Evolutionary conservation across 2,888 invertebrate genomes (phyloP), one percentile per base, ranked within the genome.

Genomic region (Sesamia inferens): DNA sequence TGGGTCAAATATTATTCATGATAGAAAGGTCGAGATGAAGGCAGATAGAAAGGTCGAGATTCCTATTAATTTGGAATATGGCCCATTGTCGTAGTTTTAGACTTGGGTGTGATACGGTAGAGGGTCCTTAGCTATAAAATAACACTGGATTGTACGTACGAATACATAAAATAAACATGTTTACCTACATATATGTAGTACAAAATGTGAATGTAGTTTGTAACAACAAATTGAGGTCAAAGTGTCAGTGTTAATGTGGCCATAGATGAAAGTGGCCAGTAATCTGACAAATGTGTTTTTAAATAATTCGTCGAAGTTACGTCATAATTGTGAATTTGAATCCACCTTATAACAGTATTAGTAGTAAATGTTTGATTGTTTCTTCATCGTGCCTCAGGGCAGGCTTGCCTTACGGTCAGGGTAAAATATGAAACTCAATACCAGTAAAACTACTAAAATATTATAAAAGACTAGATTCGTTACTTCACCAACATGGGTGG

Each of bases 211-310:
- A 69, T 58, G 70, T 80, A 19, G 42, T 55, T 8, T 19, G 54
- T 59, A 47, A 76, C 42, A 31, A 22, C 16, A 48, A 69, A 80
- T 75, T 65, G 75, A 68, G 79, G 79, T 58, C 79, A 79, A 57
- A 24, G 42, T 70, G 79, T 65, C 61, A 24, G 42, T 68, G 79
- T 65, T 65, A 79, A 63, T 69, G 69, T 78, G 78, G 63, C 44
- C 82, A 68, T 55, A 68, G 67, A 78, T 55, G 74, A 82, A 58
- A 65, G 42, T n/a, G n/a, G 65, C 65, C 47, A 57, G 47, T 78
- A 42, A 78, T 78, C 55, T 68, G 67, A 65, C 80, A 81, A 70
- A 42, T 57, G 24, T 61, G 69, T 68, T 64, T 70, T 68, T 69
- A 61, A 74, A 51, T 65, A 42, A 66, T 63, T 48, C 66, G 39